Evolutionary conservation across 2,888 invertebrate genomes (phyloP).

Genomic region (Keiferia lycopersicella): DNA sequence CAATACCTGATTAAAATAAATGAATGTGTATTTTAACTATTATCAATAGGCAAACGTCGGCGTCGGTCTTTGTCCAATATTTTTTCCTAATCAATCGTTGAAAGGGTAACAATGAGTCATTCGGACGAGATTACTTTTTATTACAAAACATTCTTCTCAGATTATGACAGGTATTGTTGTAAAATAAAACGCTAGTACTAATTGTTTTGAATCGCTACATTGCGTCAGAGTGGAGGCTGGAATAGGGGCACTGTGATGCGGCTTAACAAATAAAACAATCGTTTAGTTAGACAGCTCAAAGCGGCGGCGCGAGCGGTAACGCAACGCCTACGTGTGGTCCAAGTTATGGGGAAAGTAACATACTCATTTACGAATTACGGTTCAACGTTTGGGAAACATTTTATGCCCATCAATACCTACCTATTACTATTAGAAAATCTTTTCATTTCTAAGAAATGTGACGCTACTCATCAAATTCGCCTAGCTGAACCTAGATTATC

Average conservation of each 20-base stretch:
- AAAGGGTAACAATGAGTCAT: conserved; percentile 19
- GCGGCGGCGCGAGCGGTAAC: conserved; percentile 52
- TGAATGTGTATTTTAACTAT: conserved; percentile 19
- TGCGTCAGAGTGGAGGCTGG: conserved; percentile 59
- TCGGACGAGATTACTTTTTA: conserved; percentile 19
- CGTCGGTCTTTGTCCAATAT: conserved; percentile 19
- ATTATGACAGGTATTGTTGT: conserved; percentile 59
- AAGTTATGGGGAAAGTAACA: conserved; percentile 31
- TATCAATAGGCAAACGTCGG: conserved; percentile 16
- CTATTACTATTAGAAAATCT: too few species aligned
- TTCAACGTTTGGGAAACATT: too few species aligned
- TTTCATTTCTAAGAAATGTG: too few species aligned
- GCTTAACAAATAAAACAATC: conserved; percentile 80
- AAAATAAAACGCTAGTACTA: conserved; percentile 66
- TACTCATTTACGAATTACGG: too few species aligned
- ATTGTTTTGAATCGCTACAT: conserved; percentile 69
- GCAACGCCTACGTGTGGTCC: conserved; percentile 37
- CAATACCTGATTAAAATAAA: conserved; percentile 23
- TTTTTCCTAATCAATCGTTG: conserved; percentile 18
- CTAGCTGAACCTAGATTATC: too few species aligned
- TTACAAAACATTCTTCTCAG: conserved; percentile 24
- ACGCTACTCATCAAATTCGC: too few species aligned
- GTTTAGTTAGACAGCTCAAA: conserved; percentile 78
- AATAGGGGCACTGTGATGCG: conserved; percentile 71
- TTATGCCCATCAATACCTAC: too few species aligned